Percentiles rank a stretch among this genome's conserved stretches.
These are phyloP conservation scores for Oscheius onirici DNA, from an alignment of 2,888 invertebrate genomes.

Conservation along the genomic window DNA sequence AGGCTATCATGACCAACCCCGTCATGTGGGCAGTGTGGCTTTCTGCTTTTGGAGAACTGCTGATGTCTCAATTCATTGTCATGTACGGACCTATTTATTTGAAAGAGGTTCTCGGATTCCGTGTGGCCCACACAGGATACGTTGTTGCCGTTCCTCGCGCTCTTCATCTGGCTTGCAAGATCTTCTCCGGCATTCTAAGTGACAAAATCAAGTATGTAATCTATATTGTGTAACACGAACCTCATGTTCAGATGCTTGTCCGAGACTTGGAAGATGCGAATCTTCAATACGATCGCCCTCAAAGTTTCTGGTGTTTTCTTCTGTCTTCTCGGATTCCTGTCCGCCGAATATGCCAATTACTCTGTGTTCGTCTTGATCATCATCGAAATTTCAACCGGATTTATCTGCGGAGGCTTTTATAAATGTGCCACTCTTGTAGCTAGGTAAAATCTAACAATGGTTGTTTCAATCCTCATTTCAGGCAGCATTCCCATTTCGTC, in stretches of 20 bases:
- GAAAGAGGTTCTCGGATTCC: conserved; percentile 58
- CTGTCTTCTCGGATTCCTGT: conserved; percentile 56
- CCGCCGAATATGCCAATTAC: conserved; percentile 44
- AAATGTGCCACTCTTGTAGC: conserved; percentile 65
- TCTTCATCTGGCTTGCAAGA: conserved; percentile 57
- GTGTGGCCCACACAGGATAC: conserved; percentile 60
- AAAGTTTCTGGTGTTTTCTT: conserved; percentile 58
- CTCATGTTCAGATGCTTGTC: conserved; percentile 50
- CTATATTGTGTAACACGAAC: background rate
- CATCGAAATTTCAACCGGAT: conserved; percentile 59
- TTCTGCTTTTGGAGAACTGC: conserved; percentile 60
- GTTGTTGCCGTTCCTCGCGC: conserved; percentile 59
- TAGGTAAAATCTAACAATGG: no score
- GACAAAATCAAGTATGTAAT: conserved; percentile 49
- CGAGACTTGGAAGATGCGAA: conserved; percentile 62
- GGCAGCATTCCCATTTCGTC: conserved; percentile 69
- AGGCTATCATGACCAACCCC: conserved; percentile 51
- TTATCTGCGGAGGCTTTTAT: conserved; percentile 64
- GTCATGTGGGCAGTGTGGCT: conserved; percentile 61
- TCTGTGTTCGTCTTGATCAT: conserved; percentile 50
- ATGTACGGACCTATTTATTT: conserved; percentile 60
- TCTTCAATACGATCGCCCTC: conserved; percentile 66
- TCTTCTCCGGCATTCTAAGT: conserved; percentile 53
- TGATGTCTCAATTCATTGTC: conserved; percentile 64
- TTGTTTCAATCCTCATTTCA: conserved; percentile 46